Evolutionary conservation across 2,113 vertebrate species (phyloP), one percentile per base, ranked within the genome.

Genomic region (Cebidichthys violaceus): DNA sequence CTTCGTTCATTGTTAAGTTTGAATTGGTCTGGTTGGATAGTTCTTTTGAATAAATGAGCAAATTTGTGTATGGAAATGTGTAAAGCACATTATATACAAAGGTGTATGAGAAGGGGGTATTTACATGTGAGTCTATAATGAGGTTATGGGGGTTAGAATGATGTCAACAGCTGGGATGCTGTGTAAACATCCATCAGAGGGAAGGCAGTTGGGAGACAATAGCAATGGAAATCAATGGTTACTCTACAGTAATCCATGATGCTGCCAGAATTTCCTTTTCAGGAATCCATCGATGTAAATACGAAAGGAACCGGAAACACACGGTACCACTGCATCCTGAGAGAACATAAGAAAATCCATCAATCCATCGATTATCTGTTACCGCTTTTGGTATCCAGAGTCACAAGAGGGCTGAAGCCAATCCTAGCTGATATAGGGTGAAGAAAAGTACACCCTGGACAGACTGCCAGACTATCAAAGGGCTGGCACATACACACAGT

Each of bases 151-250:
- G 62, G 62, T 70, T 33, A 29, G 29, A 71, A 54, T 62, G 14
- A 11, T 62, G 43, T 75, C 69, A 69, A 27, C 80, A 74, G 84
- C 71, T 77, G 62, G 4, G 59, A 70, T 74, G 47, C 70, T 64
- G 45, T 85, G 75, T 81, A 74, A 77, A 62, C 27, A 70, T 72
- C 54, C 62, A 10, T 81, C 41, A 70, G 69, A 31, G n/a, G n/a
- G 31, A 77, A 64, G 27, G 31, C 55, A 47, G 71, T n/a, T 77
- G 45, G 45, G 75, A 75, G 59, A 60, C 52, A 29, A n/a, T 1
- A 61, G 68, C 27, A 60, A 29, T 43, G 45, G 14, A 80, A 85
- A 81, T 70, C 65, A 72, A 31, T 71, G 41, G 33, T 37, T 67
- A 20, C 50, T 41, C 20, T 76, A 31, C 54, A 70, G 15, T 2